These are phyloP conservation scores for Venustoraphidia nigricollis DNA, from an alignment of 2,888 invertebrate species.

Conservation along the genomic window DNA sequence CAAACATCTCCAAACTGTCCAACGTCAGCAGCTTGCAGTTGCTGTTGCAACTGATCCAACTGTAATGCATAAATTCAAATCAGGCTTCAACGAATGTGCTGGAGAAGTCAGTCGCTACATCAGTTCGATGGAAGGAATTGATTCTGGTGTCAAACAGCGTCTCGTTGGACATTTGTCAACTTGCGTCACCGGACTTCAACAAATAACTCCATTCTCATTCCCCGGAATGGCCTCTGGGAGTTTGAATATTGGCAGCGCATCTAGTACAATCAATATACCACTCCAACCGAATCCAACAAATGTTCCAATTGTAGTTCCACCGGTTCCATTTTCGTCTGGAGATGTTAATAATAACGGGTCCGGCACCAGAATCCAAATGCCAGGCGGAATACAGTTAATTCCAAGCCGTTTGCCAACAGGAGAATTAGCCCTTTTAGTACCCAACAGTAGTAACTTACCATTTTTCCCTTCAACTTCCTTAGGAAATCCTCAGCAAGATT, in stretches of 20 bases:
- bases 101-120: slow-evolving; percentile 65
- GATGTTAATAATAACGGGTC: slow-evolving; percentile 37
- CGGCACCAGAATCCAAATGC: slow-evolving; percentile 33
- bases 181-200: slow-evolving; percentile 42
- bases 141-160: slow-evolving; percentile 41
- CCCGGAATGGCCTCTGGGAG: slow-evolving; percentile 13
- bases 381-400: slow-evolving; percentile 45
- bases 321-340: slow-evolving; percentile 23
- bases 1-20: slow-evolving; percentile 77
- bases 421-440: slow-evolving; percentile 48
- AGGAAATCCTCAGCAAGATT: too few species aligned
- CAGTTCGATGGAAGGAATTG: slow-evolving; percentile 46
- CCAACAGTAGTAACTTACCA: slow-evolving; percentile 20
- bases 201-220: slow-evolving; percentile 21
- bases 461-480: slow-evolving; percentile 1
- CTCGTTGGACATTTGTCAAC: slow-evolving; percentile 46
- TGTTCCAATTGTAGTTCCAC: slow-evolving; percentile 16
- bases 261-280: background rate
- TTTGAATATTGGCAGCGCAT: slow-evolving; percentile 8
- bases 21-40: slow-evolving; percentile 70
- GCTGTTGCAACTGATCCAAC: slow-evolving; percentile 73
- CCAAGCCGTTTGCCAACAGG: slow-evolving; percentile 48
- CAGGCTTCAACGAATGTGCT: slow-evolving; percentile 81
- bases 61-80: slow-evolving; percentile 68
- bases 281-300: slow-evolving; percentile 2